A percentile compares a stretch with the other conserved stretches of the same genome.
These are phyloP conservation scores for Trogon surrucura DNA, from an alignment of 2,113 vertebrate species.

Conservation along the genomic window DNA sequence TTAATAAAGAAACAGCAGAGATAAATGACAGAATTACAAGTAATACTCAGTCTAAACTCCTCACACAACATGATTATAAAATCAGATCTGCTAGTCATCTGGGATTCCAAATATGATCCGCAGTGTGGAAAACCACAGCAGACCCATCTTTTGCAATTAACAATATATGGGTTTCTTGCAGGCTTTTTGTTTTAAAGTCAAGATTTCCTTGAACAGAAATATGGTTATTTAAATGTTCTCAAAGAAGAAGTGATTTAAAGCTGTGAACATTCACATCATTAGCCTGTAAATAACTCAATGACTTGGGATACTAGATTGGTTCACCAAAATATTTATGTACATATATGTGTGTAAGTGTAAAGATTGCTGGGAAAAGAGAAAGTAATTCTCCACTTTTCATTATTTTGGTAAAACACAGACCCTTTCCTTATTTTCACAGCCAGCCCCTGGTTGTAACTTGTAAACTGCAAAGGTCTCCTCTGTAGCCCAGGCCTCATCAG, in stretches of 20 bases:
- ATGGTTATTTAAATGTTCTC: background rate
- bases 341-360: background rate
- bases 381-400: background rate
- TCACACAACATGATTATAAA: conserved; percentile 19
- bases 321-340: background rate
- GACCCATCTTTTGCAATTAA: background rate
- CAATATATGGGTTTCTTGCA: background rate
- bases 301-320: background rate
- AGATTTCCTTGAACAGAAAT: background rate
- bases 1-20: conserved; percentile 32
- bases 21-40: conserved; percentile 48
- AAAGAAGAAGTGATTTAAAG: conserved; percentile 9
- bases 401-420: background rate
- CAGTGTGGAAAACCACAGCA: background rate
- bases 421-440: background rate
- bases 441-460: background rate
- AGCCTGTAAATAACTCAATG: background rate
- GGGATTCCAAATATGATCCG: background rate
- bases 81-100: background rate
- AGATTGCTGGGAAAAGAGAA: background rate
- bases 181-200: background rate
- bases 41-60: background rate
- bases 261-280: background rate
- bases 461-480: background rate
- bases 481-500: background rate